Evolutionary conservation across 2,113 vertebrate species (phyloP).

Genomic region (Orthochromis malagaraziensis): DNA sequence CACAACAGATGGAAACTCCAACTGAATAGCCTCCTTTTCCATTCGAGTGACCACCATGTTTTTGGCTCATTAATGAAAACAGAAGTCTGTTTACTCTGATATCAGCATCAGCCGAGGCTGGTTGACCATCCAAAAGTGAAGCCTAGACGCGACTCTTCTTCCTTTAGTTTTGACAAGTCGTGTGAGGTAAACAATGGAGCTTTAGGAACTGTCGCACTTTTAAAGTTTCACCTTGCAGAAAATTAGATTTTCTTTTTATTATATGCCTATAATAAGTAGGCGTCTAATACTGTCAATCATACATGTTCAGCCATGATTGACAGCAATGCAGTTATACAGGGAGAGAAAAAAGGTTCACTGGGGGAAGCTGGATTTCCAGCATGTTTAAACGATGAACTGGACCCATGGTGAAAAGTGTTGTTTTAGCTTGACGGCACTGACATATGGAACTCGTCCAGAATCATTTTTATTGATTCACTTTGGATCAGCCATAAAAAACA

Average conservation of each 20-base stretch:
- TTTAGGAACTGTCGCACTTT: neutral
- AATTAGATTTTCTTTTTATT: neutral
- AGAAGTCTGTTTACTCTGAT: neutral
- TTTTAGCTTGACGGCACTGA: neutral
- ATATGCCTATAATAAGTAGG: neutral
- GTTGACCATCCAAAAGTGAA: neutral
- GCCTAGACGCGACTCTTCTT: neutral
- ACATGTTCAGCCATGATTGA: neutral
- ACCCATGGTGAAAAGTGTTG: neutral
- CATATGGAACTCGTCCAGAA: neutral
- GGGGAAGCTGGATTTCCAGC: neutral
- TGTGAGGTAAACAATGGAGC: neutral
- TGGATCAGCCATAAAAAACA: neutral
- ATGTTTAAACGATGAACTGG: neutral
- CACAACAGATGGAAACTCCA: neutral
- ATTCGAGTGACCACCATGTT: conserved; percentile 6
- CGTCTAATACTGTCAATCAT: neutral
- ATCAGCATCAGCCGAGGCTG: neutral
- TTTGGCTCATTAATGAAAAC: neutral
- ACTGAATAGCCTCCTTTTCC: neutral
- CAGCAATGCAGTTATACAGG: neutral
- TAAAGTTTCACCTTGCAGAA: neutral
- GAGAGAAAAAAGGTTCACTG: neutral
- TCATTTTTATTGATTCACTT: neutral
- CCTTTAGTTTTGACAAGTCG: neutral